Conservation (phyloP, 2,797 vertebrate species). For the Clarias pachynema region DNA sequence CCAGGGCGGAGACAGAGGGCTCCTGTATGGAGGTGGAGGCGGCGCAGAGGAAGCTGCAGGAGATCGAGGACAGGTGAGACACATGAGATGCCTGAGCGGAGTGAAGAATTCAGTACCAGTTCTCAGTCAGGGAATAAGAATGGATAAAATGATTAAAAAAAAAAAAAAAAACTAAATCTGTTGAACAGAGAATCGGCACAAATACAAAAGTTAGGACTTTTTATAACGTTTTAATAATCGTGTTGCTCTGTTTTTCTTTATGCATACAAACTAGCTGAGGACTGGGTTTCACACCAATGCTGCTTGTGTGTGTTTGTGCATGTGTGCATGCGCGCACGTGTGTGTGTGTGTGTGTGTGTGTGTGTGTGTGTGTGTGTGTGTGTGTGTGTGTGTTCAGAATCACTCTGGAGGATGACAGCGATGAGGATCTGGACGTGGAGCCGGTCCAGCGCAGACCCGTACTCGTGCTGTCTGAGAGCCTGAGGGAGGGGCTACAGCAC, state of each 20-base stretch:
- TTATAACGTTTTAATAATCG: no score
- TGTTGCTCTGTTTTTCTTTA: neutral
- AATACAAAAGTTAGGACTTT: no score
- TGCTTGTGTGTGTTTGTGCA: neutral
- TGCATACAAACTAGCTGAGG: neutral
- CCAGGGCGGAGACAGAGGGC: constrained; percentile 61
- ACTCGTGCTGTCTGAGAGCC: constrained; percentile 80
- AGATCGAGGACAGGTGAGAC: constrained; percentile 79
- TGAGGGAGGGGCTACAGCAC: constrained; percentile 78
- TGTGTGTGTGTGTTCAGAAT: constrained; percentile 66
- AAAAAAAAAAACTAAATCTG: no score
- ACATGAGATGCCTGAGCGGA: neutral
- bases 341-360: no score
- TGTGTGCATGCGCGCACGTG: no score
- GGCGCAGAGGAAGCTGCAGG: constrained; percentile 77
- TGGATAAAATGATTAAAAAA: neutral
- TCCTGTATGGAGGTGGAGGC: constrained; percentile 79
- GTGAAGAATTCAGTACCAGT: neutral
- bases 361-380: no score
- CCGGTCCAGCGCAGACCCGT: constrained; percentile 74
- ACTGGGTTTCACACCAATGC: neutral
- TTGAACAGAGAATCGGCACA: neutral
- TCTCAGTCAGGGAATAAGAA: neutral
- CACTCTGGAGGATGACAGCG: constrained; percentile 79
- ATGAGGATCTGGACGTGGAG: constrained; percentile 77